Evolutionary conservation across 2,113 vertebrate species (phyloP).

Genomic region (Pluvialis apricaria): DNA sequence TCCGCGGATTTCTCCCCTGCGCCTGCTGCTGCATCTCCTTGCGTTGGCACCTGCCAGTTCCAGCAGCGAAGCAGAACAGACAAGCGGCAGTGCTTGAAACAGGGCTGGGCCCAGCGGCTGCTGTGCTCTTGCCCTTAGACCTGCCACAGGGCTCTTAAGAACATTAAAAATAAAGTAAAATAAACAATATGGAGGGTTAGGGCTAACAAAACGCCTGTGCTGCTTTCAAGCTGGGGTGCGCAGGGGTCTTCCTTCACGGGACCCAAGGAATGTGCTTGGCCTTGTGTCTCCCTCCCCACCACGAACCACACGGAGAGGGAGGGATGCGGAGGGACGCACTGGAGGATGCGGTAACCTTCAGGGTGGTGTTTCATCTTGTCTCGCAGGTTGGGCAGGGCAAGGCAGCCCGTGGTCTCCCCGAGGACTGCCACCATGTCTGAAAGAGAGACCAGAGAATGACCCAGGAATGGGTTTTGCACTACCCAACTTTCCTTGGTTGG

Average conservation of each 20-base stretch:
- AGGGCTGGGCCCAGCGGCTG: background rate
- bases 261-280: background rate
- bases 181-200: background rate
- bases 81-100: background rate
- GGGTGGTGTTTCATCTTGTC: constrained; percentile 87
- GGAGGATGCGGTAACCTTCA: constrained; percentile 86
- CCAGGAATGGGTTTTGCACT: background rate
- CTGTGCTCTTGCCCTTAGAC: background rate
- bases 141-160: background rate
- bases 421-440: constrained; percentile 98
- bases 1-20: background rate
- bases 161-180: background rate
- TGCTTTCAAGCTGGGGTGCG: background rate
- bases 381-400: constrained; percentile 79
- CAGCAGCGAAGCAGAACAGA: background rate
- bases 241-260: background rate
- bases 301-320: accelerated
- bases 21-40: background rate
- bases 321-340: constrained; percentile 67
- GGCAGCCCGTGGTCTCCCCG: constrained; percentile 88
- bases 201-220: background rate
- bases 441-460: constrained; percentile 23
- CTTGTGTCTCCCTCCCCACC: background rate
- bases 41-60: background rate
- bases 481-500: background rate